Evolutionary conservation across 1,140 invertebrate species (phyloP), one percentile per base, ranked within the genome.

Genomic region (Lucilia sericata): DNA sequence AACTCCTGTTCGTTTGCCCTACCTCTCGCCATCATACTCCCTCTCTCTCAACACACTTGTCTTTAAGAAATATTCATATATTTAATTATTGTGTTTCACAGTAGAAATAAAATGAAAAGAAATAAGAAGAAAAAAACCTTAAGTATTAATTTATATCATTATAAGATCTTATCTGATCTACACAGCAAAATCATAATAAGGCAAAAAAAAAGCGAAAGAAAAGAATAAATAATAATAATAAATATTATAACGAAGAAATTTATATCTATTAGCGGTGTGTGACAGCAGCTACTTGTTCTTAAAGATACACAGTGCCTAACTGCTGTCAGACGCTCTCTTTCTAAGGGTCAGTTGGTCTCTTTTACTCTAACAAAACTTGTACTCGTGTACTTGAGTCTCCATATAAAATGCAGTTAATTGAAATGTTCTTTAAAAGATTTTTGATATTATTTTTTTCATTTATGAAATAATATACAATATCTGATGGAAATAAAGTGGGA

Each of bases 391-490:
- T 70, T 70, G 65, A 70, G 65, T 70, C 19, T 70, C 19, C n/a
- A 70, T 21, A 70, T n/a, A 70, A 70, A 88, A 88, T 89, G 88
- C 88, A 90, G 87, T 90, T 90, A 90, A 90, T 90, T 90, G 88
- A 90, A 90, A 90, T 90, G 89, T 90, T 90, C 86, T 84, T 86
- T 84, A 86, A 30, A 21, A 80, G 88, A 87, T 55, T 55, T 42
- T 42, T 42, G 42, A 10, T 42, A 42, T 42, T 42, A n/a, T 42
- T 42, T 0, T 7, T 42, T 42, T 42, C 2, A 8, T 42, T 2
- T 42, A 55, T 55, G 25, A 74, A 14, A 76, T 76, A 76, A 42
- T 34, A 19, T n/a, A 76, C 30, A 76, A 76, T 42, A 42, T 42
- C 30, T 19, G 34, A 76, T 76, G 36, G 42, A 80, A 88, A 87